Conservation (phyloP, 2,797 vertebrate genomes). For the Eleutherodactylus coqui region DNA sequence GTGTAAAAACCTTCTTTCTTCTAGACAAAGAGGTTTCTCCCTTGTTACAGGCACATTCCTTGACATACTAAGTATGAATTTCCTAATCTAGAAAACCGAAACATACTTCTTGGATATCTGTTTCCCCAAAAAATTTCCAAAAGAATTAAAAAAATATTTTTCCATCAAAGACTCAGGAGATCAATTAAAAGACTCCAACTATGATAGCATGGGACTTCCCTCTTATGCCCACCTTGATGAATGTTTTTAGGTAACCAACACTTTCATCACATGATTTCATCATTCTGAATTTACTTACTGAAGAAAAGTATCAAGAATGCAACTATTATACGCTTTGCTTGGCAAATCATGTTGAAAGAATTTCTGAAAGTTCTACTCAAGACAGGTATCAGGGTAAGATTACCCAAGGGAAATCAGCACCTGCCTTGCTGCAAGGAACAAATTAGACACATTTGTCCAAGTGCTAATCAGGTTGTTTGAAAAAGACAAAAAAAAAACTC, state of each 20-base stretch:
- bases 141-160: too few species aligned
- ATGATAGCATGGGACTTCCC: background rate
- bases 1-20: too few species aligned
- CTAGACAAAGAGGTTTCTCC: too few species aligned
- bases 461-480: slow-evolving; percentile 58
- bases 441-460: slow-evolving; percentile 47
- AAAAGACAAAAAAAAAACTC: slow-evolving; percentile 52
- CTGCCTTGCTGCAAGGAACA: slow-evolving; percentile 52
- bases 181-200: background rate
- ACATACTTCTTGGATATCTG: too few species aligned
- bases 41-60: too few species aligned
- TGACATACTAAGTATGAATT: too few species aligned
- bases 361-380: slow-evolving; percentile 26
- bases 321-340: slow-evolving; percentile 1
- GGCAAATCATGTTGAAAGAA: slow-evolving; percentile 34
- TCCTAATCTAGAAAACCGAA: too few species aligned
- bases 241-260: background rate
- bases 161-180: background rate
- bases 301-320: slow-evolving; percentile 54
- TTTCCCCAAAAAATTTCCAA: too few species aligned
- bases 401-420: slow-evolving; percentile 60
- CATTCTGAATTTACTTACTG: slow-evolving; percentile 11
- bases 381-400: slow-evolving; percentile 49
- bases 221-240: background rate
- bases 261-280: background rate